A percentile compares a stretch with the other conserved stretches of the same genome.
Conservation (phyloP, 2,888 invertebrate species). For the Eudasyphora cyanicolor region DNA sequence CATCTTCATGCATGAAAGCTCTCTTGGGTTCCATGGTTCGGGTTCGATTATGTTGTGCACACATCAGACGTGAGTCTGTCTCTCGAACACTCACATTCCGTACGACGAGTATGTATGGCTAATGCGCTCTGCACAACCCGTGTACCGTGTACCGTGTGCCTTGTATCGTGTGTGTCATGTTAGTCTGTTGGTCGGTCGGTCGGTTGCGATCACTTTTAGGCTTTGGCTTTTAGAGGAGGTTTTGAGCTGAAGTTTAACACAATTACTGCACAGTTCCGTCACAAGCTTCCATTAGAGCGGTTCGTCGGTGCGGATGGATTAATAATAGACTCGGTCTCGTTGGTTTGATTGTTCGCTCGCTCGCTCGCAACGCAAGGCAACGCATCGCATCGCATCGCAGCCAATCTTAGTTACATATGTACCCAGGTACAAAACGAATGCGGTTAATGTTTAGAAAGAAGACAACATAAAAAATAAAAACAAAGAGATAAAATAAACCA, state of each 20-base stretch:
- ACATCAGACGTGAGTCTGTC: conserved; percentile 17
- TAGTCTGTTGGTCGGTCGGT: conserved; percentile 62
- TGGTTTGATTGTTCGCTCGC: too few species aligned
- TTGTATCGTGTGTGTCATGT: conserved; percentile 18
- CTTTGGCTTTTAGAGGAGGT: conserved; percentile 67
- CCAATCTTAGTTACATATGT: conserved; percentile 25
- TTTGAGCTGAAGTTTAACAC: conserved; percentile 73
- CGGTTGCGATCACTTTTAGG: conserved; percentile 60
- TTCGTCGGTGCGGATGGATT: conserved; percentile 60
- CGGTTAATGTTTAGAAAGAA: conserved; percentile 24
- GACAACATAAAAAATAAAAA: conserved; percentile 31
- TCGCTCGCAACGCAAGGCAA: conserved; percentile 5
- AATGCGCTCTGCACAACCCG: conserved; percentile 1
- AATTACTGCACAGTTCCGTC: conserved; percentile 75
- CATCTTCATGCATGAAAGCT: conserved; percentile 50
- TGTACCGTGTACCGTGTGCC: too few species aligned
- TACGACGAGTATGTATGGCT: conserved; percentile 68
- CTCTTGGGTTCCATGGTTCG: conserved; percentile 11
- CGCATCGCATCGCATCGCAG: conserved; percentile 5
- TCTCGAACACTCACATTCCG: conserved; percentile 36
- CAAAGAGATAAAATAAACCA: conserved; percentile 8
- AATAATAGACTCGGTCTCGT: conserved; percentile 26
- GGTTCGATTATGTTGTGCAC: conserved; percentile 57
- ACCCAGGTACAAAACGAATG: conserved; percentile 57
- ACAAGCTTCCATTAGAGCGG: conserved; percentile 73